Evolutionary conservation across 2,888 invertebrate species (phyloP), one percentile per base, ranked within the genome.

Genomic region (Ectemnius lituratus): DNA sequence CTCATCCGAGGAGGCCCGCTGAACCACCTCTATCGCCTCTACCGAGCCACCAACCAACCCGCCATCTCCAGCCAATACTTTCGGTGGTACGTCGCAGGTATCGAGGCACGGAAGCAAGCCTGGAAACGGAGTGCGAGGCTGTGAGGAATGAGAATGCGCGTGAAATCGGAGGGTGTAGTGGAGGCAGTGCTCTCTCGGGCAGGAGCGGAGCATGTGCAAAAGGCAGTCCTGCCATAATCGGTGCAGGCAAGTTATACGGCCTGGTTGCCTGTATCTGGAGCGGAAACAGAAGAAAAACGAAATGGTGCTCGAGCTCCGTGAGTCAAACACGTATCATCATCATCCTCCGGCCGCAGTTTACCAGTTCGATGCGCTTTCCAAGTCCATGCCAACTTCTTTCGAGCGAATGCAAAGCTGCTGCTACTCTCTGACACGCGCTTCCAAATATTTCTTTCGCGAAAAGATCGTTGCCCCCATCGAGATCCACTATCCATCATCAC

Each of bases 231-330:
- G 62, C 77, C 81, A 83, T 80, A 83, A 85, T 82, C 80, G 84
- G 80, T 73, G 75, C 81, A 71, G 75, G 81, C 80, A 79, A 82
- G 83, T 80, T 79, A 79, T 77, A 85, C 85, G 85, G 87, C 85
- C 88, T 86, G 88, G 85, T 86, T 85, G 88, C 70, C 85, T 86
- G 87, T 88, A 89, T 88, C 88, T 89, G 86, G 89, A 88, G 87
- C 89, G 89, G 89, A 89, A 89, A 87, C 85, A 81, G 79, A 84
- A 87, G 88, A 87, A 89, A 89, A 89, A 89, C 86, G 81, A 88
- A 86, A 87, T 56, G 77, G 72, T 67, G 66, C 76, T 62, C 70
- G 46, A 71, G 70, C 67, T 67, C 52, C n/a, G 73, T 62, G 76
- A 80, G 73, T 76, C 78, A 73, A 67, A 65, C 61, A 68, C 49